These are phyloP conservation scores for Acanthis flammea DNA, from an alignment of 2,797 vertebrate genomes.

Conservation along the genomic window DNA sequence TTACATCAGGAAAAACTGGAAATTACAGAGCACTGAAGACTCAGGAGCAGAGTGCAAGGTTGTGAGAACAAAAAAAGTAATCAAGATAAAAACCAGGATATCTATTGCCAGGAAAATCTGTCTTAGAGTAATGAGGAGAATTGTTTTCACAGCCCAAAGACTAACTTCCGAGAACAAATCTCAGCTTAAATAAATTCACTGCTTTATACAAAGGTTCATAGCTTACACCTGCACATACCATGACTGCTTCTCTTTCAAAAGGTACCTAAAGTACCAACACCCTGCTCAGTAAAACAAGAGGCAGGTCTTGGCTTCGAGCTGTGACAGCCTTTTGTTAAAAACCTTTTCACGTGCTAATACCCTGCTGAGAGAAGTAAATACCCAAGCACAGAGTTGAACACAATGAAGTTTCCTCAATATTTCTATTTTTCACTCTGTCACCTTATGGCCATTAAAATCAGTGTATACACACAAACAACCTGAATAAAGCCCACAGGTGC, in stretches of 20 bases:
- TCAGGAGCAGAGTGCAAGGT: background rate
- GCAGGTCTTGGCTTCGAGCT: background rate
- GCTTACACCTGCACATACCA: background rate
- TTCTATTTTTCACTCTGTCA: background rate
- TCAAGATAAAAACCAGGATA: background rate
- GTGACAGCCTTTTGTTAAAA: background rate
- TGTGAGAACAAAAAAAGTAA: background rate
- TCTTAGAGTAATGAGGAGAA: background rate
- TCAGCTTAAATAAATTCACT: background rate
- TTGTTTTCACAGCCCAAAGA: background rate
- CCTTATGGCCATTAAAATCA: background rate
- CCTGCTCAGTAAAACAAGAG: background rate
- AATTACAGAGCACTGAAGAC: background rate
- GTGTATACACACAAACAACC: background rate
- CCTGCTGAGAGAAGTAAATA: background rate
- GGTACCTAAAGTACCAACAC: background rate
- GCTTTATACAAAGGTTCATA: background rate
- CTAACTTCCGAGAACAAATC: constrained; percentile 1
- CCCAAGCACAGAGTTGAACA: background rate
- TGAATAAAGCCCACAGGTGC: background rate
- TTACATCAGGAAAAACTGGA: background rate
- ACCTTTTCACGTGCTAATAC: background rate
- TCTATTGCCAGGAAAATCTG: background rate
- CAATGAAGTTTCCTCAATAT: background rate
- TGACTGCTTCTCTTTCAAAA: background rate